These are phyloP conservation scores for Dryoscopus gambensis DNA, from an alignment of 2,113 vertebrate species.

Conservation along the genomic window DNA sequence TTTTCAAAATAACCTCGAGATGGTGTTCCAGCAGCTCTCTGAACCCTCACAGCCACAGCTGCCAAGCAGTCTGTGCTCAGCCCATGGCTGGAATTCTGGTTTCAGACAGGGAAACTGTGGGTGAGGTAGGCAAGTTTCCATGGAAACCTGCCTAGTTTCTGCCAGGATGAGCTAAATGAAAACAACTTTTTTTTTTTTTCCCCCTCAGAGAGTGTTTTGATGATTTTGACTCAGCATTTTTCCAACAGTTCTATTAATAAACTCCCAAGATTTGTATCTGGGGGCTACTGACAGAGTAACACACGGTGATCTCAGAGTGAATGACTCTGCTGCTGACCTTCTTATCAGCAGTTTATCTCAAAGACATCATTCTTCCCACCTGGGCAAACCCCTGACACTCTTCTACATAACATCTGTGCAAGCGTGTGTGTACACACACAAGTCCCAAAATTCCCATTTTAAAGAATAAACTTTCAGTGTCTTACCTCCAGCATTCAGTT, in stretches of 20 bases:
- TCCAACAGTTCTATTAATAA: background rate
- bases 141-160: slow-evolving; percentile 4
- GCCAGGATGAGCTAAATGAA: background rate
- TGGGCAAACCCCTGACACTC: background rate
- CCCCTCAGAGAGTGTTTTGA: background rate
- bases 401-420: background rate
- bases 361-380: background rate
- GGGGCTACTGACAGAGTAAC: background rate
- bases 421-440: too few relatives aligned
- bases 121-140: slow-evolving; percentile 14
- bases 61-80: background rate
- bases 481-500: background rate
- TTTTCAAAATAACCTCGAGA: slow-evolving; percentile 28
- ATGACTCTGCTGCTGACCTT: background rate
- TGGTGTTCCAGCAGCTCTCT: background rate
- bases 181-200: background rate
- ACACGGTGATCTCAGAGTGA: background rate
- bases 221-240: slow-evolving; percentile 11
- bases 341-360: background rate
- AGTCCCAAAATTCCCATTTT: background rate
- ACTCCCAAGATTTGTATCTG: background rate
- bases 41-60: background rate
- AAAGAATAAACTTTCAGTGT: background rate
- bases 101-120: background rate
- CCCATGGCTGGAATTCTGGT: background rate